phyloP scores from a whole-genome alignment of 2,113 vertebrate genomes.

The Cheirogaleus medius region DNA sequence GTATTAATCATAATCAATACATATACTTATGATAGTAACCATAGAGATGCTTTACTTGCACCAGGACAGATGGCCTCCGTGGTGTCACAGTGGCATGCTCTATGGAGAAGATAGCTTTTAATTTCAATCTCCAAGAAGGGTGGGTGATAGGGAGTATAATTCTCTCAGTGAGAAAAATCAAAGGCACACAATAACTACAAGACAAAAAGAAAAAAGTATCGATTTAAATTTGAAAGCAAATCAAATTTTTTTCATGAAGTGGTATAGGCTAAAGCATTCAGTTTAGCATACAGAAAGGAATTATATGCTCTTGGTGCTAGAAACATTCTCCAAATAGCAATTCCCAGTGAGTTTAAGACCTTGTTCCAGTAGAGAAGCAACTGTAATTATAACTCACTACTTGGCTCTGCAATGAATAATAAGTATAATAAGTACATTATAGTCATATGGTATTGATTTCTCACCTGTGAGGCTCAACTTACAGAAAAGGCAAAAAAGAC shows the following conservation, averaged over 20 bases:
- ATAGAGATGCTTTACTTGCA: background rate
- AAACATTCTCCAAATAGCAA: conserved; percentile 13
- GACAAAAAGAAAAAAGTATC: background rate
- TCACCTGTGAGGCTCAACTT: background rate
- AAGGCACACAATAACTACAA: background rate
- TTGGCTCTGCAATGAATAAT: background rate
- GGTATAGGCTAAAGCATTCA: background rate
- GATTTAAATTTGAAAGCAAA: background rate
- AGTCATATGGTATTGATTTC: background rate
- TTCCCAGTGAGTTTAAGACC: background rate
- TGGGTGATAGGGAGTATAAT: background rate
- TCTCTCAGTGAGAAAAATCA: conserved; percentile 25
- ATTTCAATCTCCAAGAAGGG: background rate
- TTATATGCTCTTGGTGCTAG: background rate
- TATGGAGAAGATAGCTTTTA: background rate
- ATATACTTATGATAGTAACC: background rate
- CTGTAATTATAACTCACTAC: background rate
- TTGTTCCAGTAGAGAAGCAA: background rate
- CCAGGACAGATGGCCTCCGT: background rate
- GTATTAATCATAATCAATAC: background rate
- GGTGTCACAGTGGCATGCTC: background rate
- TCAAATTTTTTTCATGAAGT: background rate
- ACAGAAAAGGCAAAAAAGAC: background rate
- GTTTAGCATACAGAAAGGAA: background rate
- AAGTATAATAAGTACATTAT: background rate